Evolutionary conservation across 2,888 invertebrate genomes (phyloP), one percentile per base, ranked within the genome.

Genomic region (Tenthredo notha): DNA sequence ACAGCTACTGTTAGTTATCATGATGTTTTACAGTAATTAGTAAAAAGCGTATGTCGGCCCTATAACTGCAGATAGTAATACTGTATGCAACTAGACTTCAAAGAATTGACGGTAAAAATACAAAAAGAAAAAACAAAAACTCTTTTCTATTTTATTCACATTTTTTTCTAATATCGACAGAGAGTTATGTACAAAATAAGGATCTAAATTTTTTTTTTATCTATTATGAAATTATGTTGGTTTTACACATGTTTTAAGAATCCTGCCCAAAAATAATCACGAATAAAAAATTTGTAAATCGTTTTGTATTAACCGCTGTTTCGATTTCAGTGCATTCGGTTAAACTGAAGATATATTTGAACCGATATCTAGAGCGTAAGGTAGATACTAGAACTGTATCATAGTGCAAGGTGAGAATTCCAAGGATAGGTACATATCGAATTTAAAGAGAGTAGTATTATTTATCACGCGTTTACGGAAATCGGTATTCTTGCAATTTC

Each of bases 11-110:
- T 83, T 86, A 47, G 75, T 86, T 87, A 87, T 88, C 87, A 37
- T 40, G 54, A 84, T 84, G 70, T 85, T 84, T 85, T 70, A 84
- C 58, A 84, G 58, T 86, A 88, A 88, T 89, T 88, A 88, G 75
- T 75, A 67, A 67, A 33, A 21, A 80, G n/a, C 61, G 40, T 37
- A 37, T 37, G 37, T 21, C 12, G 33, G 40, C n/a, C n/a, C 5
- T 82, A 10, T 54, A 33, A 5, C 37, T 15, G n/a, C 54, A 25
- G 33, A 58, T 10, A 67, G 29, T 29, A 0, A 43, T 25, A 18
- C 29, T 3, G 33, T 6, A 33, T 29, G 18, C 21, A 25, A 2
- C 2, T 4, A 37, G 9, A n/a, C 1, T 43, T 21, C 21, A 21
- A 15, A 43, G 74, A 74, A 74, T 18, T 10, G n/a, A n/a, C n/a